Conservation (phyloP, 2,797 vertebrate genomes). For the Rhynchotus rufescens region DNA sequence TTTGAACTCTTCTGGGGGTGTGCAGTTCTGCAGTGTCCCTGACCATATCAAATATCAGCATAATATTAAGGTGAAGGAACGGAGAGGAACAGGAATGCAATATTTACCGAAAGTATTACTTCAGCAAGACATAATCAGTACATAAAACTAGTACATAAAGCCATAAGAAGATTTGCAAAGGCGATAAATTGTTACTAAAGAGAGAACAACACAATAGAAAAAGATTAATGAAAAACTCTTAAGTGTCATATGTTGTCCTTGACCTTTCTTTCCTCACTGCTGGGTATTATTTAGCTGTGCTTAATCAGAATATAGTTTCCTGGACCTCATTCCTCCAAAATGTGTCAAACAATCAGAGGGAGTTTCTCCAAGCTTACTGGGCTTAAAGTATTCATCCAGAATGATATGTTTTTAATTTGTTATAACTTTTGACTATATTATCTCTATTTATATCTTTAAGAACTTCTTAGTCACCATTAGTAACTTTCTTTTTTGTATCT, state of each 20-base stretch:
- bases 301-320: not conserved
- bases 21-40: not conserved
- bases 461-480: accelerated
- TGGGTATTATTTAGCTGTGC: not conserved
- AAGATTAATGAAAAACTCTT: not conserved
- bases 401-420: not conserved
- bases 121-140: not conserved
- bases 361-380: not conserved
- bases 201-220: not conserved
- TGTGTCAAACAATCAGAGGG: not conserved
- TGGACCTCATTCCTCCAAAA: not conserved
- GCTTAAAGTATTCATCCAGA: not conserved
- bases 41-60: not conserved
- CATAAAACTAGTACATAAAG: not conserved
- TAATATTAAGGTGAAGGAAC: not conserved
- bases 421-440: not conserved
- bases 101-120: not conserved
- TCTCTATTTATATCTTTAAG: not conserved
- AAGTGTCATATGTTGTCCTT: not conserved
- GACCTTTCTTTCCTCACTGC: not conserved
- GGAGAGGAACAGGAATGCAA: not conserved
- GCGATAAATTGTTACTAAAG: not conserved
- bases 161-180: not conserved
- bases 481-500: not conserved
- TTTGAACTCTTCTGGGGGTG: not conserved